These are phyloP conservation scores for Harpalus rufipes DNA, from an alignment of 2,888 invertebrate species.

Conservation along the genomic window DNA sequence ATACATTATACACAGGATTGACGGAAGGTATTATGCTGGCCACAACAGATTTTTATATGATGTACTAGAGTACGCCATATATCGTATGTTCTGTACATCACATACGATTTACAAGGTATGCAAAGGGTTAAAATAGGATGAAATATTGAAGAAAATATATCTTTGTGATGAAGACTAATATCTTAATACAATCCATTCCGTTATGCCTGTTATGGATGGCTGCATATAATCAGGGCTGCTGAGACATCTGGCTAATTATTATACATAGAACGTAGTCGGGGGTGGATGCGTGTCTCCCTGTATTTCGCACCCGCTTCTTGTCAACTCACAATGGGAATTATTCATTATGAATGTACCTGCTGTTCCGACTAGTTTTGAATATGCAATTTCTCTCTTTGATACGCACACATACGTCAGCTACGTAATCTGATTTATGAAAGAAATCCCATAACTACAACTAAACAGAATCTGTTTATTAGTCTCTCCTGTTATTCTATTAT, in stretches of 20 bases:
- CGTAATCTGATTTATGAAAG: constrained; percentile 15
- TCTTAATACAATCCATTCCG: not conserved
- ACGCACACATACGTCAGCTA: constrained; percentile 20
- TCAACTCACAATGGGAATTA: constrained; percentile 63
- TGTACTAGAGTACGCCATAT: too few species aligned
- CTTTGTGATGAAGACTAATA: not conserved
- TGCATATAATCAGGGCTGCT: constrained; percentile 48
- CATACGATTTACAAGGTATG: too few species aligned
- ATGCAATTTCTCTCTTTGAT: constrained; percentile 63
- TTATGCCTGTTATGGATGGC: not conserved
- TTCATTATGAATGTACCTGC: constrained; percentile 64
- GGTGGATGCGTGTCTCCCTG: constrained; percentile 23
- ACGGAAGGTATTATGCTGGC: too few species aligned
- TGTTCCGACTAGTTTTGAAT: constrained; percentile 63
- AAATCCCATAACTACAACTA: constrained; percentile 31
- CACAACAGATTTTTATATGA: too few species aligned
- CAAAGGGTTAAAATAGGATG: not conserved
- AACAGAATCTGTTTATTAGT: constrained; percentile 26
- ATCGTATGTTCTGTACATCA: too few species aligned
- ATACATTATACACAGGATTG: too few species aligned
- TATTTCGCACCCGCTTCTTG: constrained; percentile 53
- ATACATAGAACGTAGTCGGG: constrained; percentile 55
- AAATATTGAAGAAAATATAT: not conserved
- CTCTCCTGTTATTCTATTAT: constrained; percentile 31
- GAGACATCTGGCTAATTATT: constrained; percentile 59